Percentiles rank a stretch among this genome's conserved stretches.
Evolutionary conservation across 2,888 invertebrate species (phyloP).

Genomic region (Drosophila robusta): DNA sequence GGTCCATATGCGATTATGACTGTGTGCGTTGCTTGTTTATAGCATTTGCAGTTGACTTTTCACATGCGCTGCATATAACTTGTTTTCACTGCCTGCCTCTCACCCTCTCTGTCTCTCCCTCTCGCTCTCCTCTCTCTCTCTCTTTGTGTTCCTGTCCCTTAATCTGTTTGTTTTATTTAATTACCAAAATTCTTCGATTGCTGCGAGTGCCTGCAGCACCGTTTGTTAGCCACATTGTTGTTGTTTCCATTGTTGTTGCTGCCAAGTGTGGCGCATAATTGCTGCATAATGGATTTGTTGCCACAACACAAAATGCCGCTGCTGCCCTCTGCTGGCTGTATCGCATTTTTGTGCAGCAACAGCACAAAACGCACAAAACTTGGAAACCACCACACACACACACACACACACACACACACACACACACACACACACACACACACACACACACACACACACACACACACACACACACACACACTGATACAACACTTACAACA

Average conservation of each 20-base stretch:
- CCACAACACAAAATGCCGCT: constrained; percentile 49
- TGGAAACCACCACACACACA: constrained; percentile 12
- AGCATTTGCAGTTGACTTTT: constrained; percentile 73
- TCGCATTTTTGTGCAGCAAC: constrained; percentile 51
- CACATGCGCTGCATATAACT: constrained; percentile 60
- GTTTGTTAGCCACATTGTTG: constrained; percentile 36
- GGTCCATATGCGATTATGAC: constrained; percentile 1
- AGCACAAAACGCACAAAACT: constrained; percentile 35
- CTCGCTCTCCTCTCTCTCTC: not conserved
- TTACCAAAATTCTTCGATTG: constrained; percentile 77
- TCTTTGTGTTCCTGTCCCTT: not conserved
- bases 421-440: constrained; percentile 2
- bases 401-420: constrained; percentile 8
- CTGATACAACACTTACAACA: constrained; percentile 19
- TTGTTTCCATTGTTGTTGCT: constrained; percentile 33
- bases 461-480: constrained; percentile 9
- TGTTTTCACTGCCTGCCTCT: constrained; percentile 9
- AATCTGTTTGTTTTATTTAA: constrained; percentile 69
- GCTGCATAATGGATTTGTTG: constrained; percentile 80
- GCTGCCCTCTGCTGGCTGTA: constrained; percentile 17
- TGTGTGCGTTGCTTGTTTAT: constrained; percentile 41
- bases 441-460: too few species aligned
- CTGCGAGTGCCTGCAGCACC: constrained; percentile 33
- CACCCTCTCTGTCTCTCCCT: not conserved
- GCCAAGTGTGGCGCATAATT: constrained; percentile 76